phyloP scores from a whole-genome alignment of 2,113 vertebrate species.

The Vombatus ursinus region DNA sequence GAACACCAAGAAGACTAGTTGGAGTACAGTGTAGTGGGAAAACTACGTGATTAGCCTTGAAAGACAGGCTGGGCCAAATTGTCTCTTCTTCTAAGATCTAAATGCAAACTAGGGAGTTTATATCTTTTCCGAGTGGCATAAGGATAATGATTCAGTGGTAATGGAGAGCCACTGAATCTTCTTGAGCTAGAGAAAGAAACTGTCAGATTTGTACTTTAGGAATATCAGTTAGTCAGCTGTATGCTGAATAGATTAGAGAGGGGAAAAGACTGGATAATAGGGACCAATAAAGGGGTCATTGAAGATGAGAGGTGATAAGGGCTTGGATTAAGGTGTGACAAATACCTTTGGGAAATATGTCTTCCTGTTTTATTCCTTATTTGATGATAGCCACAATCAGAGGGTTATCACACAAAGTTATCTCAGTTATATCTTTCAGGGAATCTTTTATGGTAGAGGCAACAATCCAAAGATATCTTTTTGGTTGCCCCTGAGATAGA shows the following conservation, averaged over 20 bases:
- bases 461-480: too few species aligned
- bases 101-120: not conserved
- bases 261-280: not conserved
- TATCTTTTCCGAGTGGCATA: not conserved
- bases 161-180: not conserved
- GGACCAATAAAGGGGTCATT: not conserved
- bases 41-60: not conserved
- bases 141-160: not conserved
- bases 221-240: not conserved
- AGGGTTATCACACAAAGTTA: too few species aligned
- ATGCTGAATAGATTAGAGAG: not conserved
- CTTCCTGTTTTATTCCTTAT: not conserved
- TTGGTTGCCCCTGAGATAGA: too few species aligned
- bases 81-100: not conserved
- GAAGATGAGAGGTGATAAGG: not conserved
- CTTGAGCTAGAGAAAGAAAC: not conserved
- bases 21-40: not conserved
- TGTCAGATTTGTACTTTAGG: not conserved
- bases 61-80: not conserved
- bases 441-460: too few species aligned
- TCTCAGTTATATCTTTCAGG: too few species aligned
- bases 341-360: not conserved
- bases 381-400: too few species aligned
- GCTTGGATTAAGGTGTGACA: not conserved
- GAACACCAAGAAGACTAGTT: not conserved